These are phyloP conservation scores for Cichladusa arquata DNA, from an alignment of 2,113 vertebrate species.

Conservation along the genomic window DNA sequence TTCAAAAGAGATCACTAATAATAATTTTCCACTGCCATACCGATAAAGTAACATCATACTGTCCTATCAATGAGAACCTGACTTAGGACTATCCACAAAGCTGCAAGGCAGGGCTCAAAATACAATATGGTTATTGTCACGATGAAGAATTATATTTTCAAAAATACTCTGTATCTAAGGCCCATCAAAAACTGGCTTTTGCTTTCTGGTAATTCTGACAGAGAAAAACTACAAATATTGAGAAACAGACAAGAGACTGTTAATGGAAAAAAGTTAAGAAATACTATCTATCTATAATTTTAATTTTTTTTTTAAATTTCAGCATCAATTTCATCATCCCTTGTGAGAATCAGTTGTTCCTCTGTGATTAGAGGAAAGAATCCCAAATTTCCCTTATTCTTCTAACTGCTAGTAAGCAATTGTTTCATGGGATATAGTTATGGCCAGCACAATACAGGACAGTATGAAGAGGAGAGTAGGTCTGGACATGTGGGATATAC, in stretches of 20 bases:
- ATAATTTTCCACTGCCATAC: not conserved
- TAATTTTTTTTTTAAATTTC: not conserved
- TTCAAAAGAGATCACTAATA: not conserved
- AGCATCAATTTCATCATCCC: not conserved
- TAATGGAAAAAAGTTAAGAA: not conserved
- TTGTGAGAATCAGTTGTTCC: not conserved
- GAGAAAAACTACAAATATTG: not conserved
- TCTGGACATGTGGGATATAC: not conserved
- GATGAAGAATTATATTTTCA: not conserved
- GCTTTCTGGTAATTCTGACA: not conserved
- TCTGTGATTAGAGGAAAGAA: not conserved
- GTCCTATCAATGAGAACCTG: not conserved
- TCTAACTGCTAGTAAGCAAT: not conserved
- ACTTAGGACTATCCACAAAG: rapidly evolving
- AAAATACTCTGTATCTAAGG: not conserved
- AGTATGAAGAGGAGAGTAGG: not conserved
- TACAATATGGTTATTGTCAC: not conserved
- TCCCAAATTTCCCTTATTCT: not conserved
- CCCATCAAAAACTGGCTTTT: not conserved
- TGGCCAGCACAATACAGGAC: not conserved
- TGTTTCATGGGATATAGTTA: not conserved
- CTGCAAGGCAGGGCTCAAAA: not conserved
- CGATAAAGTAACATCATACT: not conserved
- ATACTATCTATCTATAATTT: not conserved
- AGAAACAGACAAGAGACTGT: not conserved